Percentiles rank a stretch among this genome's conserved stretches.
These are phyloP conservation scores for Serranus cabrilla DNA, from an alignment of 2,797 vertebrate species.

Conservation along the genomic window DNA sequence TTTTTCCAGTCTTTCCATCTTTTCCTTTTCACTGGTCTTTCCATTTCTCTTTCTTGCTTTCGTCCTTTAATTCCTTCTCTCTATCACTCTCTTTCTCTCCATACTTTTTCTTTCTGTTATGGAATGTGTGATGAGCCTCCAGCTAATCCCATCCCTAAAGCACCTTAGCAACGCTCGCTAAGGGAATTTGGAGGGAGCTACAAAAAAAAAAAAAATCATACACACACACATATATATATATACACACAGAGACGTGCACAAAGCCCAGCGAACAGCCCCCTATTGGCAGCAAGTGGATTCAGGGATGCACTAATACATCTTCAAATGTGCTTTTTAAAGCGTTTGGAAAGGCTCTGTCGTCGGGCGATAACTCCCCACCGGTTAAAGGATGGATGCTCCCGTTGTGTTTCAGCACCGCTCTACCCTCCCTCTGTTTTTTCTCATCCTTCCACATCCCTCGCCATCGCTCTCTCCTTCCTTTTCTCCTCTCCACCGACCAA, in stretches of 20 bases:
- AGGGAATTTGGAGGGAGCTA: slow-evolving; percentile 80
- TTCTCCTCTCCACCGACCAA: slow-evolving; percentile 45
- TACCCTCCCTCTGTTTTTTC: slow-evolving; percentile 61
- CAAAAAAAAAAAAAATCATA: slow-evolving; percentile 49
- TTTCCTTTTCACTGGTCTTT: slow-evolving; percentile 7
- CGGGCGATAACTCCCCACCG: slow-evolving; percentile 85
- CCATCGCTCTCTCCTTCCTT: slow-evolving; percentile 30
- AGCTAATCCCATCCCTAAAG: slow-evolving; percentile 86
- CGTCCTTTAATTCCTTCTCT: slow-evolving; percentile 52
- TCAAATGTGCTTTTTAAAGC: slow-evolving; percentile 82
- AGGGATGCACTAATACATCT: slow-evolving; percentile 83
- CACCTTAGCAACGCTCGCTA: slow-evolving; percentile 86
- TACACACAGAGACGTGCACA: slow-evolving; percentile 54
- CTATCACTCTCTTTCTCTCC: slow-evolving; percentile 43
- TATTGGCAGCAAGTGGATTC: slow-evolving; percentile 77
- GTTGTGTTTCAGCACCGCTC: slow-evolving; percentile 68
- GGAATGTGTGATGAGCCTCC: slow-evolving; percentile 81
- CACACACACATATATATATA: slow-evolving; percentile 16
- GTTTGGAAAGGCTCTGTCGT: slow-evolving; percentile 82
- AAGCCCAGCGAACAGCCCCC: slow-evolving; percentile 74
- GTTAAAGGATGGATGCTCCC: slow-evolving; percentile 82
- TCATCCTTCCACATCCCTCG: slow-evolving; percentile 60
- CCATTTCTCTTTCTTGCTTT: slow-evolving; percentile 8
- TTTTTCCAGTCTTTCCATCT: background rate
- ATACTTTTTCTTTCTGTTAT: slow-evolving; percentile 68